Conservation (phyloP, 92 coral and sea anemone genomes). For the Porites evermanni region DNA sequence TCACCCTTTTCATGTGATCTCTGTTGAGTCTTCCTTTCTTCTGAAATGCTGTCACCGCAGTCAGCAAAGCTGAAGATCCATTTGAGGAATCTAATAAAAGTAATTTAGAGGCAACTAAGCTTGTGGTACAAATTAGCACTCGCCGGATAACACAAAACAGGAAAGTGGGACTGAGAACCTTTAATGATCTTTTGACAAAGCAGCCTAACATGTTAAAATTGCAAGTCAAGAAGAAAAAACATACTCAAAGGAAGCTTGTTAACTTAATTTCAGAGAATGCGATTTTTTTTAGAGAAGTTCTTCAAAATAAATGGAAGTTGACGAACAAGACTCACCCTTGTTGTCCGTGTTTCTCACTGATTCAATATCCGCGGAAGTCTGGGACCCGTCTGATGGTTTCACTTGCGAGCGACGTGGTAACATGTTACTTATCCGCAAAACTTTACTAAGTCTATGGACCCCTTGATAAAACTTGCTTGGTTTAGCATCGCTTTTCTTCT, state of each 20-base stretch:
- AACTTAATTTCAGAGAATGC: too few species aligned
- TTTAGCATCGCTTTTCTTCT: conserved; percentile 42
- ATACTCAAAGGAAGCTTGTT: too few species aligned
- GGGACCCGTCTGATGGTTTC: conserved; percentile 45
- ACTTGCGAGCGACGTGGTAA: conserved; percentile 68
- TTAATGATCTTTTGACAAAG: too few species aligned
- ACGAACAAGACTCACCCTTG: conserved; percentile 8
- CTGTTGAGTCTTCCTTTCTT: conserved; percentile 72
- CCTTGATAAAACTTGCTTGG: conserved; percentile 76
- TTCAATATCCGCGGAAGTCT: background rate
- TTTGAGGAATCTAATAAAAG: conserved; percentile 7
- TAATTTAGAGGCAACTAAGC: background rate
- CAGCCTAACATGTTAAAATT: too few species aligned
- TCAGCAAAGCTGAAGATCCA: conserved; percentile 62
- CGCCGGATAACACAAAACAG: background rate
- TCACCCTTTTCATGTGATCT: conserved; percentile 65
- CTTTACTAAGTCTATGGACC: conserved; percentile 60
- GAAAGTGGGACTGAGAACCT: too few species aligned
- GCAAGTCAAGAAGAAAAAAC: too few species aligned
- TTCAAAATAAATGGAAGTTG: too few species aligned
- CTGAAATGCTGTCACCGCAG: conserved; percentile 74
- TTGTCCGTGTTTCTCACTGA: conserved; percentile 2
- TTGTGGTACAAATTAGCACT: background rate
- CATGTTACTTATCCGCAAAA: conserved; percentile 50
- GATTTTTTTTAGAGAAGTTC: too few species aligned